Evolutionary conservation across 2,113 vertebrate species (phyloP).

Genomic region (Phaethornis superciliosus): DNA sequence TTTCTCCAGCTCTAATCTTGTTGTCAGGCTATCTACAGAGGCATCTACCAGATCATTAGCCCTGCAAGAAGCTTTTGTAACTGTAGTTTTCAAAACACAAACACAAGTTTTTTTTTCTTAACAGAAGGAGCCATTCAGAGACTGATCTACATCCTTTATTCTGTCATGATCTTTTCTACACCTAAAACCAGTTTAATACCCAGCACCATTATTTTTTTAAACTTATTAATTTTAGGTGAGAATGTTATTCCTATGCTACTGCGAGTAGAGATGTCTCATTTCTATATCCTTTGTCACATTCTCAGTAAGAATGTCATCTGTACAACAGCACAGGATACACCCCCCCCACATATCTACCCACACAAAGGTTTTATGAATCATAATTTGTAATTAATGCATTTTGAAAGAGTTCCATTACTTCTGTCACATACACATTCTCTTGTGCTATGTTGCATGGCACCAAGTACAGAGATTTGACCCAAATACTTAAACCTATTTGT

Average conservation of each 20-base stretch:
- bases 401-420: background rate
- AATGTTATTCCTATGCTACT: background rate
- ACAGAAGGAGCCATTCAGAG: background rate
- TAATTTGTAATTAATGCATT: background rate
- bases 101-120: background rate
- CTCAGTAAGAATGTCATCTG: background rate
- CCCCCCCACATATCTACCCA: background rate
- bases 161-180: background rate
- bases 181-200: background rate
- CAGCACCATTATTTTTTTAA: background rate
- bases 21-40: background rate
- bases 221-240: background rate
- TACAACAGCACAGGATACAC: background rate
- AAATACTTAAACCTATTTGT: background rate
- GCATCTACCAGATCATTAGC: background rate
- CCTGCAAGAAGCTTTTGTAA: background rate
- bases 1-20: background rate
- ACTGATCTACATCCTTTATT: background rate
- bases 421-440: background rate
- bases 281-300: rapidly evolving
- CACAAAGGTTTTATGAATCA: background rate
- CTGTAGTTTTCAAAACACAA: background rate
- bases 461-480: background rate
- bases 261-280: background rate
- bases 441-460: background rate